Base-by-base conservation (phyloP, 92 coral and sea anemone genomes). In the Muricea muricata region DNA sequence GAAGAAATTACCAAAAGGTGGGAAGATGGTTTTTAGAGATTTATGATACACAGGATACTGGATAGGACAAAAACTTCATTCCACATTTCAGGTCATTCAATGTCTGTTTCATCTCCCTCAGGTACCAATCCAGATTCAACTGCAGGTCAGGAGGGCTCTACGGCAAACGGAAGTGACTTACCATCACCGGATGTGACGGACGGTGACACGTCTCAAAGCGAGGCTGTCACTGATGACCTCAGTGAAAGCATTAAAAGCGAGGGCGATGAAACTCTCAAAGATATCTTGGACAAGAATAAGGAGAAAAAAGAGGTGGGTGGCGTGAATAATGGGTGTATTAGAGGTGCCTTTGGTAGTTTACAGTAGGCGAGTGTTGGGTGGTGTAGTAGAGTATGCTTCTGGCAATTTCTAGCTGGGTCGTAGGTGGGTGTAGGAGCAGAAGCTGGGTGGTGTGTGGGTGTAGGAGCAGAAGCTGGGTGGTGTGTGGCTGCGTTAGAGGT, bases 1-100 rank as follows among this genome's bases (percentile, higher is more conserved):
- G 87, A 96, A 96, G 74, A 89, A 93, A 42, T 77, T 91, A 32
- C 47, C 84, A 41, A 93, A 94, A 89, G 91, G 98, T 66, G 91
- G 86, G 58, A 90, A 84, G 80, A 31, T 90, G 1, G 1, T 45
- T 9, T 45, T 3, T 45, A 2, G 12, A 5, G 12, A 13, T 45
- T 45, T 45, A 45, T 45, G 42, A 4, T 4, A 37, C 42, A 37
- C n/a, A n/a, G n/a, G n/a, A n/a, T n/a, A n/a, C n/a, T n/a, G n/a
- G n/a, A n/a, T n/a, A n/a, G n/a, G n/a, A n/a, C n/a, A n/a, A n/a
- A n/a, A n/a, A n/a, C n/a, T n/a, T n/a, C n/a, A n/a, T n/a, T n/a
- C n/a, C n/a, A n/a, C n/a, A n/a, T n/a, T n/a, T n/a, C n/a, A n/a
- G n/a, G n/a, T n/a, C n/a, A n/a, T n/a, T n/a, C n/a, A n/a, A n/a